A percentile compares a stretch with the other conserved stretches of the same genome.
Conservation (phyloP, 2,113 vertebrate genomes). For the Proteles cristata region DNA sequence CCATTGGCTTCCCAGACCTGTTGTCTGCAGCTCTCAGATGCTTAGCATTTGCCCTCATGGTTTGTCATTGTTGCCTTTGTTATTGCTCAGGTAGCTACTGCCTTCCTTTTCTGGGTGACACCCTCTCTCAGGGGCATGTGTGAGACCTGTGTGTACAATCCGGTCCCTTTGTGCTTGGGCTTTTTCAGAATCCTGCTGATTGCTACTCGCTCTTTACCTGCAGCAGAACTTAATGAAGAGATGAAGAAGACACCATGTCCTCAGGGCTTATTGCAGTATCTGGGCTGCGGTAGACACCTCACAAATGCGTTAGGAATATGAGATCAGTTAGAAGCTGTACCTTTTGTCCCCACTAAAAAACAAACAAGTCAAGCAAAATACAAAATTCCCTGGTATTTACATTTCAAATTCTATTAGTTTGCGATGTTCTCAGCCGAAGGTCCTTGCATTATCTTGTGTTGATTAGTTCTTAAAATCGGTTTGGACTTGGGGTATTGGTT, state of each 20-base stretch:
- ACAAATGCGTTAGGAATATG: not conserved
- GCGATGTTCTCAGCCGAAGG: not conserved
- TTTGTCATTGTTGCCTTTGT: not conserved
- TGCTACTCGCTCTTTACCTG: not conserved
- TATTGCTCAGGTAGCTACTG: not conserved
- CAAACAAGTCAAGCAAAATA: not conserved
- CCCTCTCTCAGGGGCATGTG: not conserved
- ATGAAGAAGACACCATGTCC: not conserved
- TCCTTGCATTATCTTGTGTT: not conserved
- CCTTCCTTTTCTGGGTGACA: not conserved
- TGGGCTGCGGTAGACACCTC: not conserved
- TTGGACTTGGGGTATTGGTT: not conserved
- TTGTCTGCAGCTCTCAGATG: not conserved
- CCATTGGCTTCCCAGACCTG: not conserved
- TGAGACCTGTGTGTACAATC: not conserved
- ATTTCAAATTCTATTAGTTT: conserved; percentile 25
- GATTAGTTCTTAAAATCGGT: not conserved
- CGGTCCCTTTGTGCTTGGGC: not conserved
- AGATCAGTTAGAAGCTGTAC: conserved; percentile 18
- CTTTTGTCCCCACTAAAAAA: not conserved
- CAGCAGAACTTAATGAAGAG: not conserved
- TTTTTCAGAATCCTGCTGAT: not conserved
- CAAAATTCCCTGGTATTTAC: not conserved
- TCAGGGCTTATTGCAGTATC: not conserved
- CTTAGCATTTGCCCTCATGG: not conserved